These are phyloP conservation scores for Mongoloraphidia duomilia DNA, from an alignment of 2,888 invertebrate genomes.

Conservation along the genomic window DNA sequence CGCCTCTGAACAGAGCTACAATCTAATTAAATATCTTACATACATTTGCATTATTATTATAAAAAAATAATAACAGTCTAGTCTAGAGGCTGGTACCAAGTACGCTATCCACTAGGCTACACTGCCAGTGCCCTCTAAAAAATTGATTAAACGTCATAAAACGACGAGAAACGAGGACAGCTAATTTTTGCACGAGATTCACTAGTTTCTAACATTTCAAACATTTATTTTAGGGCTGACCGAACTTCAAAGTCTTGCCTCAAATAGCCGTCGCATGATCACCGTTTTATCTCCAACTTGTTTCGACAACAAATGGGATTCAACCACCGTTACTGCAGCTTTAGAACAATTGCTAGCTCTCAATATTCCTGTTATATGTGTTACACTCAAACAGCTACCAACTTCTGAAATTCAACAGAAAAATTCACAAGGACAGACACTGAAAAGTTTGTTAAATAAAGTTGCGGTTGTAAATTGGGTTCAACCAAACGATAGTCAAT, in stretches of 20 bases:
- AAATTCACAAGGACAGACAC: slow-evolving; percentile 34
- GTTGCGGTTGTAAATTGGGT: slow-evolving; percentile 38
- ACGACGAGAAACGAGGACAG: not conserved
- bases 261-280: slow-evolving; percentile 34
- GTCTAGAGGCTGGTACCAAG: too few species aligned
- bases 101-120: too few species aligned
- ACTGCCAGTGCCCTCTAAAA: too few species aligned
- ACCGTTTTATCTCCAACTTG: slow-evolving; percentile 33
- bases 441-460: slow-evolving; percentile 32
- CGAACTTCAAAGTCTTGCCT: slow-evolving; percentile 36
- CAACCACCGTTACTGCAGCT: slow-evolving; percentile 26
- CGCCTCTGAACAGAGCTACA: too few species aligned
- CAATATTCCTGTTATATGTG: slow-evolving; percentile 23
- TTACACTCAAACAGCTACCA: slow-evolving; percentile 31
- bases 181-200: not conserved
- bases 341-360: slow-evolving; percentile 31
- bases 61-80: too few species aligned
- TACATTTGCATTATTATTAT: too few species aligned
- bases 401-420: slow-evolving; percentile 23
- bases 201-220: slow-evolving; percentile 4
- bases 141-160: too few species aligned
- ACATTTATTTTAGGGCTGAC: slow-evolving; percentile 37
- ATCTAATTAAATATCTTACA: too few species aligned
- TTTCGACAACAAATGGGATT: slow-evolving; percentile 32
- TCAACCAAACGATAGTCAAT: slow-evolving; percentile 38